Evolutionary conservation across 2,888 invertebrate species (phyloP).

Genomic region (Tanaodytes sp.): DNA sequence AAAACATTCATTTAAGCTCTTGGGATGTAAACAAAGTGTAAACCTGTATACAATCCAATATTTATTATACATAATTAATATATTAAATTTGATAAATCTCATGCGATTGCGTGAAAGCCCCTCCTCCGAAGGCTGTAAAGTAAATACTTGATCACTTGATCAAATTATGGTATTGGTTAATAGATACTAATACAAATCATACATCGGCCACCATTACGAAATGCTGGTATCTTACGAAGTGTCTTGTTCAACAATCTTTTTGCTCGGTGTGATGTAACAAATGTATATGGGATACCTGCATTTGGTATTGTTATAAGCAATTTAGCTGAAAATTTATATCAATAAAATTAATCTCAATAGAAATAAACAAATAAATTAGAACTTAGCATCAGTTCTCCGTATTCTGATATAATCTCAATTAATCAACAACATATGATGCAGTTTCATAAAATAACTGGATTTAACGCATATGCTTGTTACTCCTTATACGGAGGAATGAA

Average conservation of each 20-base stretch:
- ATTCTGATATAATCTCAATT: neutral
- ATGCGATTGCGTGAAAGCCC: conserved; percentile 70
- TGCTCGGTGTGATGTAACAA: too few species aligned
- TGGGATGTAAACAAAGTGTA: conserved; percentile 57
- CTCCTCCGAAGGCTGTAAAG: conserved; percentile 71
- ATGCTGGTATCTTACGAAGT: conserved; percentile 41
- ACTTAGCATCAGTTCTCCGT: too few species aligned
- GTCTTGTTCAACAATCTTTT: too few species aligned
- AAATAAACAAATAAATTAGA: conserved; percentile 50
- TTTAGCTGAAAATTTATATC: conserved; percentile 62
- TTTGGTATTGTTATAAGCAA: conserved; percentile 55
- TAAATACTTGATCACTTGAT: conserved; percentile 66
- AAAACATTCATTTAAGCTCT: conserved; percentile 42
- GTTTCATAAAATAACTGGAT: too few species aligned
- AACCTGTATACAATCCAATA: conserved; percentile 57
- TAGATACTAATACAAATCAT: conserved; percentile 62
- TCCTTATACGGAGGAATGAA: conserved; percentile 52
- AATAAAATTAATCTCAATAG: too few species aligned
- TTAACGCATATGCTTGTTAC: too few species aligned
- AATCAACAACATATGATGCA: too few species aligned
- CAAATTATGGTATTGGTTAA: conserved; percentile 69
- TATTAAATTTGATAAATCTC: conserved; percentile 62
- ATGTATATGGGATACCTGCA: too few species aligned
- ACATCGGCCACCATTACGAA: conserved; percentile 53
- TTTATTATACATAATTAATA: conserved; percentile 59